phyloP scores from a whole-genome alignment of 2,113 vertebrate species.

The Oncorhynchus tshawytscha region DNA sequence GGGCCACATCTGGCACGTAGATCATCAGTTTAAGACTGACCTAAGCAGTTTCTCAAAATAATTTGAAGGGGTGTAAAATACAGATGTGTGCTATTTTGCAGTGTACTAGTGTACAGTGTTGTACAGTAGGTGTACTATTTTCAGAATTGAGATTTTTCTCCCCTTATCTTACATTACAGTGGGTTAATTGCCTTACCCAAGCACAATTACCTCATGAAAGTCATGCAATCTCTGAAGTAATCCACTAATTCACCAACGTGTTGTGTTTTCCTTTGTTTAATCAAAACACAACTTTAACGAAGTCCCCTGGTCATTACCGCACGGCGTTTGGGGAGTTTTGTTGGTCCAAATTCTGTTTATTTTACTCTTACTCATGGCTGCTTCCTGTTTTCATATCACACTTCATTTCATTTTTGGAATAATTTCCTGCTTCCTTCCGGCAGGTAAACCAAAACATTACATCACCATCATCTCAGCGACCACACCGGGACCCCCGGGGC shows the following conservation, averaged over 20 bases:
- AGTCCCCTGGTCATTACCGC: constrained; percentile 40
- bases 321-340: constrained; percentile 41
- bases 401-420: constrained; percentile 47
- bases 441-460: constrained; percentile 70
- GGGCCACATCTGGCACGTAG: background rate
- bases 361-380: constrained; percentile 41
- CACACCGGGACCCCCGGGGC: constrained; percentile 39
- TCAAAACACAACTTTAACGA: constrained; percentile 44
- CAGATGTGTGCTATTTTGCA: background rate
- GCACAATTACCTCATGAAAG: constrained; percentile 21
- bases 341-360: constrained; percentile 52
- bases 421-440: constrained; percentile 62
- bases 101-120: no score
- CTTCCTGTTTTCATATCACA: constrained; percentile 67
- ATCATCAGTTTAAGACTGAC: background rate
- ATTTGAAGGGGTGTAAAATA: background rate
- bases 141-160: constrained; percentile 1
- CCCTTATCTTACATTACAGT: background rate
- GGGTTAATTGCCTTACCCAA: constrained; percentile 33
- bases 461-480: constrained; percentile 48
- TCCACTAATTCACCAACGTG: constrained; percentile 26
- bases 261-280: constrained; percentile 51
- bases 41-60: background rate
- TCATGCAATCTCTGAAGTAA: constrained; percentile 23
- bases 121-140: background rate